Evolutionary conservation across 2,888 invertebrate genomes (phyloP), one percentile per base, ranked within the genome.

Genomic region (Pandemis corylana): DNA sequence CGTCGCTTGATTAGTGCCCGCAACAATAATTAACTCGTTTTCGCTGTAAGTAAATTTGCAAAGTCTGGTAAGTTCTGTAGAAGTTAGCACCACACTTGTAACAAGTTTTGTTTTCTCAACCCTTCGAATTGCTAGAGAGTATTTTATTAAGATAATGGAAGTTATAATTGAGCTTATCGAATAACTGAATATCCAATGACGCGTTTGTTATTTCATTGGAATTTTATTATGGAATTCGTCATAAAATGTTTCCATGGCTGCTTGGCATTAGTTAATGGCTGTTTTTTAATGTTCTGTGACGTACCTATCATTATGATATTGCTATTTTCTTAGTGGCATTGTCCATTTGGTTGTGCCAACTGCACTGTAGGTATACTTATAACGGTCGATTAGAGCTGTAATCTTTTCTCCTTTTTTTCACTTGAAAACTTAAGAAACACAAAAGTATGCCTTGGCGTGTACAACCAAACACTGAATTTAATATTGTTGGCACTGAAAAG

Each of bases 21-120:
- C 67, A 51, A 62, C 51, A 67, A 67, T 62, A 67, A 72, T 67
- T 62, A 67, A 72, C 51, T 72, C 51, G 51, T 72, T 44, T 64
- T 44, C 42, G 53, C 67, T 53, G 67, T 53, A 51, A 63, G 41
- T 15, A 41, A 63, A 53, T 62, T 69, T 62, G 46, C 49, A 36
- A 62, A 69, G 61, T 69, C 62, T 61, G 68, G 46, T 69, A 69
- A 69, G 61, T 62, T 69, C 49, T 69, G 61, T 62, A 44, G 46
- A 49, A 69, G 36, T 62, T 69, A 61, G 36, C 68, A 62, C 61
- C 68, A 69, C 61, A 69, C 68, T 69, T 69, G 68, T 62, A 61
- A 62, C 36, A 46, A 69, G 36, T 69, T 69, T 61, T 49, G 49
- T 69, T 69, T 61, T 69, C 46, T 68, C 44, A 61, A 68, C 61